phyloP scores from a whole-genome alignment of 2,797 vertebrate genomes.

The Mionectes olivaceus region DNA sequence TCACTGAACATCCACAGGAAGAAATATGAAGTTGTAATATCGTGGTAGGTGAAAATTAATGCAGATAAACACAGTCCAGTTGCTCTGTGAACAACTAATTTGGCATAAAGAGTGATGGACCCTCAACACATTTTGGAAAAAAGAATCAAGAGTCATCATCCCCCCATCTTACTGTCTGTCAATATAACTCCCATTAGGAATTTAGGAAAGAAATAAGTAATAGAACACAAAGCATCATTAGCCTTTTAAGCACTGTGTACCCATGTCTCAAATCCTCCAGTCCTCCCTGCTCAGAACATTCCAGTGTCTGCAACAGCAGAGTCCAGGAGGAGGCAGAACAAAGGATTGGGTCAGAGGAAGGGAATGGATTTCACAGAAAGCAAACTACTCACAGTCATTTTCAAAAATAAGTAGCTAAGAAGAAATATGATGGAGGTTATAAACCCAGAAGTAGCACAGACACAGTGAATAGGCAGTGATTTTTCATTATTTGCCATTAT shows the following conservation, averaged over 20 bases:
- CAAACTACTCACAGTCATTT: background rate
- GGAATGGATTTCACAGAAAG: background rate
- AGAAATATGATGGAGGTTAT: conserved; percentile 44
- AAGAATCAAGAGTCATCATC: background rate
- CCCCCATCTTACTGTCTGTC: background rate
- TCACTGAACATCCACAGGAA: background rate
- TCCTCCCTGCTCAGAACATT: background rate
- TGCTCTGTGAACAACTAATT: background rate
- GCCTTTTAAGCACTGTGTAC: background rate
- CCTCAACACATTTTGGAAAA: background rate
- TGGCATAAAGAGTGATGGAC: background rate
- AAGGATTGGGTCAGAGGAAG: background rate
- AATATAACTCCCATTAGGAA: background rate
- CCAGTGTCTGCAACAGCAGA: background rate
- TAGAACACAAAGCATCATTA: background rate
- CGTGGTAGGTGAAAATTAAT: background rate
- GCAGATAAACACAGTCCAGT: background rate
- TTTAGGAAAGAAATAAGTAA: background rate
- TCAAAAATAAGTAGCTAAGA: conserved; percentile 13
- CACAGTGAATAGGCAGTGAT: conserved; percentile 68
- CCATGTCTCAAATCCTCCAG: background rate
- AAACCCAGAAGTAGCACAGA: conserved; percentile 7
- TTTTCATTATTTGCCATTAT: conserved; percentile 68
- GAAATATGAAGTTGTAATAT: background rate
- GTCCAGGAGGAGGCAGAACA: background rate